Base-by-base conservation (phyloP, 2,888 invertebrate genomes). In the Masnerella sp. region DNA sequence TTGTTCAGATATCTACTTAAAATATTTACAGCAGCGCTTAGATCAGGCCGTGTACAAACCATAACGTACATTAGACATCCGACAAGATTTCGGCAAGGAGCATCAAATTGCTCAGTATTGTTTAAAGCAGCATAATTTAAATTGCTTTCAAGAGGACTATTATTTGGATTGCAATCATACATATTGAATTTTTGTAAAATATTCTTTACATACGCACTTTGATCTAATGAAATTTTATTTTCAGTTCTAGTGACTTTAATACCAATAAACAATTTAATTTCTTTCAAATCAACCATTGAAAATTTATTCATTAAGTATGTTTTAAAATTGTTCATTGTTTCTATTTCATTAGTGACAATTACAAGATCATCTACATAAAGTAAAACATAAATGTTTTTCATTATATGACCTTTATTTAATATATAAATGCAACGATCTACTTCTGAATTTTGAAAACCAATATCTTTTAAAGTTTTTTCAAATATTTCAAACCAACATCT, bases 331-430 rank as follows among this genome's bases (percentile, higher is more conserved):
- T 36, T 11, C 58, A 59, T 59, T 34, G 15, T 22, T n/a, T 36
- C 36, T 22, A 9, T 17, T 2, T 59, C 18, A 15, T 14, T 25
- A n/a, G 45, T 45, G n/a, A 17, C 12, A 15, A 73, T 68, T 22
- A 62, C 22, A n/a, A 69, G 45, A 34, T 74, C 69, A 36, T 74
- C 32, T 4, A 56, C 58, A 65, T 73, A 54, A 5, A 54, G 32
- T 38, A 73, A 40, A 1, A 56, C 64, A 54, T 71, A 71, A 22
- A 67, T 71, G 51, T 75, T 75, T 36, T 58, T 30, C 7, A 15
- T 14, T 12, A 70, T 45, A 47, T 70, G 8, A 22, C 65, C 70
- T 52, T 32, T 25, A 51, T 61, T 61, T 15, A 73, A 43, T 11
- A 76, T 28, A 52, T 70, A 73, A 38, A 52, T 38, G 25, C 36